Evolutionary conservation across 2,888 invertebrate genomes (phyloP), one percentile per base, ranked within the genome.

Genomic region (Coelopa pilipes): DNA sequence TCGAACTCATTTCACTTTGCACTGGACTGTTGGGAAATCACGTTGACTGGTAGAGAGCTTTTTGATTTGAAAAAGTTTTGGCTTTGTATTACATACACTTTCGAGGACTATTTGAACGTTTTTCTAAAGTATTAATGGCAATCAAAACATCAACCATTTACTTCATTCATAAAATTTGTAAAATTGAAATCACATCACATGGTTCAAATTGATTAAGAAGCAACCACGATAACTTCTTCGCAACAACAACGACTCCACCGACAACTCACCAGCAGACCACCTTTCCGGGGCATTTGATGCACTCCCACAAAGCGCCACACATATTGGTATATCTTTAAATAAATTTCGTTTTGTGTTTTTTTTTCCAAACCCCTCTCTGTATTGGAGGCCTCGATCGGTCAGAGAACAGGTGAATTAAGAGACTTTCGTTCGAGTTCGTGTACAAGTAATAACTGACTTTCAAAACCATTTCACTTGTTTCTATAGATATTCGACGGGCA

Each of bases 271-370:
- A 86, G 78, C 86, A 86, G 59, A 82, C 75, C 19, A 86, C 80
- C 78, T 82, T 84, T 77, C 81, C 86, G 15, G 86, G 86, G 74
- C 86, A 86, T 77, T 86, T 86, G 0, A 86, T 75, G 75, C 81
- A 81, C 77, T 86, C 86, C 75, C 84, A 84, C 12, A 81, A 74
- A 75, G 82, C 82, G 73, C 82, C 78, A 75, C 86, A 84, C 86
- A 86, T 86, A 73, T 63, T 19, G 19, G 55, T 19, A 17, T 1
- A 34, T 59, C 13, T 47, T 34, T 47, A 21, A 19, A 17, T 59
- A 59, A 57, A 57, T 60, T 68, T n/a, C n/a, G n/a, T n/a, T 15
- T 19, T 60, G 1, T 63, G 24, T 45, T 60, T 46, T 47, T 13
- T 19, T n/a, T 19, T 12, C 12, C 19, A 17, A n/a, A 19, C 45